These are phyloP conservation scores for Eupithecia subfuscata DNA, from an alignment of 2,888 invertebrate species.

Conservation along the genomic window DNA sequence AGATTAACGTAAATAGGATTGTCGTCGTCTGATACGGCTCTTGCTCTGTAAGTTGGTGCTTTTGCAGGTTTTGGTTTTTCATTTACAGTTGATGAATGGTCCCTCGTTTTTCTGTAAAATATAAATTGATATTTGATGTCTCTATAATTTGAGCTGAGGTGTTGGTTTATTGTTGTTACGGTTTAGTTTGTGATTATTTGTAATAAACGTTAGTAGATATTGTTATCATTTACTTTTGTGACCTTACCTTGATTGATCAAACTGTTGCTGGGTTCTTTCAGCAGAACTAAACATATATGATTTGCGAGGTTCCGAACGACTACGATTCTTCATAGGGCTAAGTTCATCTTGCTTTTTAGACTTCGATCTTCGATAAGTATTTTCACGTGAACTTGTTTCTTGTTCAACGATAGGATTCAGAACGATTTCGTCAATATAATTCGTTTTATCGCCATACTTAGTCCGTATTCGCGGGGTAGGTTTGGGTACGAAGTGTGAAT, in stretches of 20 bases:
- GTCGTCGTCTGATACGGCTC: constrained; percentile 46
- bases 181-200: neutral
- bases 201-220: neutral
- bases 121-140: neutral
- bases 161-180: neutral
- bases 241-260: constrained; percentile 36
- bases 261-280: constrained; percentile 46
- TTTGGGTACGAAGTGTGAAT: constrained; percentile 61
- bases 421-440: constrained; percentile 54
- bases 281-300: constrained; percentile 48
- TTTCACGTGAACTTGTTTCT: constrained; percentile 45
- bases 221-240: neutral
- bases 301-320: constrained; percentile 73
- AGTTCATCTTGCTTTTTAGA: constrained; percentile 57
- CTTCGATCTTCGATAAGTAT: constrained; percentile 56
- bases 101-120: constrained; percentile 45
- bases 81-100: constrained; percentile 41
- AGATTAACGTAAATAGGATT: constrained; percentile 59
- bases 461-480: constrained; percentile 70
- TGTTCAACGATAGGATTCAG: constrained; percentile 69
- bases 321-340: constrained; percentile 53
- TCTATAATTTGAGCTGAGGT: neutral
- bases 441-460: constrained; percentile 60
- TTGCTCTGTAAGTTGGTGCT: constrained; percentile 31
- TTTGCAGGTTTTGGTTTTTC: constrained; percentile 29